Evolutionary conservation across 2,888 invertebrate species (phyloP).

Genomic region (Schizotus pectinicornis): DNA sequence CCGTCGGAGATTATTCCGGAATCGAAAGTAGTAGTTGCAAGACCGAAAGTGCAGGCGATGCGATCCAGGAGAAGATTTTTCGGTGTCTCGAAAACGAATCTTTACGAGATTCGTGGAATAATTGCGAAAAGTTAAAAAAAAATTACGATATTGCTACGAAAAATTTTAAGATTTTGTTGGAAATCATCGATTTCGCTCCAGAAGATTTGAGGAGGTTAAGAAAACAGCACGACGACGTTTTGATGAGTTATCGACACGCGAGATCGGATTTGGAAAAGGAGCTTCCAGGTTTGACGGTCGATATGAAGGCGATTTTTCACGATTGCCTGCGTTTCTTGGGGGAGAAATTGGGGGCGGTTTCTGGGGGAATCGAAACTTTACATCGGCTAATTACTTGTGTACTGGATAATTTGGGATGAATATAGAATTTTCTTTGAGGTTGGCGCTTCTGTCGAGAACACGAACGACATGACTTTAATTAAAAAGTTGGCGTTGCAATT

Average conservation of each 20-base stretch:
- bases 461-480: conserved; percentile 7
- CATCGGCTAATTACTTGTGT: no score
- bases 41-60: neutral
- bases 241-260: conserved; percentile 49
- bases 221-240: conserved; percentile 51
- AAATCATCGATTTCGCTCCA: conserved; percentile 48
- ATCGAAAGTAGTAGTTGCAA: neutral
- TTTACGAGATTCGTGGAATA: conserved; percentile 16
- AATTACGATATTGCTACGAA: conserved; percentile 51
- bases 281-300: conserved; percentile 43
- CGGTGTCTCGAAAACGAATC: neutral
- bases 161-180: conserved; percentile 52
- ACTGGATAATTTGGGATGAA: no score
- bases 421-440: no score
- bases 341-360: conserved; percentile 24
- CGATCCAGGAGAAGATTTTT: no score
- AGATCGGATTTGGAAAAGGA: conserved; percentile 46
- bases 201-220: conserved; percentile 47
- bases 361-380: no score
- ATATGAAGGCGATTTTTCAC: conserved; percentile 36
- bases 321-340: conserved; percentile 38
- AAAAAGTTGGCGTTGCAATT: conserved; percentile 25
- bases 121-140: conserved; percentile 39
- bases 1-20: conserved; percentile 6
- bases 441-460: no score